Conservation (phyloP, 1,140 invertebrate species). For the Aricia agestis region DNA sequence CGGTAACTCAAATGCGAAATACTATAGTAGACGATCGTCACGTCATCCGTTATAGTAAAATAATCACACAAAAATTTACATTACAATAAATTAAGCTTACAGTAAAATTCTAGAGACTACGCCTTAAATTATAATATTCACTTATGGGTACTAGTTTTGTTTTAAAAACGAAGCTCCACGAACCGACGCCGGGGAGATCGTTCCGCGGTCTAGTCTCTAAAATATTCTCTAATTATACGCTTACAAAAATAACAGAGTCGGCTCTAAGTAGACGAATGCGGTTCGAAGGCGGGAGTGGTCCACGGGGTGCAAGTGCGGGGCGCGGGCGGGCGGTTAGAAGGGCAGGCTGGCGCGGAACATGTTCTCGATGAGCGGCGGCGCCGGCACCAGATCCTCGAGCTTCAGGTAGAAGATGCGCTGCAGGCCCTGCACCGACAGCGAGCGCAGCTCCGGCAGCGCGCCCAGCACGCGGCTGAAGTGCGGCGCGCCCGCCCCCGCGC, state of each 20-base stretch:
- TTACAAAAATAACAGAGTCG: constrained; percentile 72
- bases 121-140: constrained; percentile 55
- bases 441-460: constrained; percentile 93
- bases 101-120: constrained; percentile 38
- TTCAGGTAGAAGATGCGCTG: constrained; percentile 97
- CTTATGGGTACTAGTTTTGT: constrained; percentile 43
- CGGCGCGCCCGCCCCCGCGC: constrained; percentile 89
- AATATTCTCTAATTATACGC: constrained; percentile 68
- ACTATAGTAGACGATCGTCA: constrained; percentile 51
- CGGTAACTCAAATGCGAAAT: constrained; percentile 75
- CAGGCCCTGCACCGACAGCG: constrained; percentile 93
- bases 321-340: constrained; percentile 79
- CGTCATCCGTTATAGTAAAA: constrained; percentile 53
- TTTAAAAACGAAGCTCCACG: constrained; percentile 46
- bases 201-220: constrained; percentile 63
- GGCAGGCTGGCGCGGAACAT: constrained; percentile 96
- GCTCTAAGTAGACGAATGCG: constrained; percentile 55
- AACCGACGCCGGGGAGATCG: constrained; percentile 71
- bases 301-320: constrained; percentile 41
- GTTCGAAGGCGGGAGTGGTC: constrained; percentile 63
- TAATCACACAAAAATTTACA: constrained; percentile 68
- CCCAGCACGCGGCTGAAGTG: constrained; percentile 94
- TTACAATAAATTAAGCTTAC: constrained; percentile 72
- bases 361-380: constrained; percentile 94
- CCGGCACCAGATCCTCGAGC: constrained; percentile 92